A percentile compares a stretch with the other conserved stretches of the same genome.
phyloP scores from a whole-genome alignment of 2,113 vertebrate genomes.

The Brachionichthys hirsutus region DNA sequence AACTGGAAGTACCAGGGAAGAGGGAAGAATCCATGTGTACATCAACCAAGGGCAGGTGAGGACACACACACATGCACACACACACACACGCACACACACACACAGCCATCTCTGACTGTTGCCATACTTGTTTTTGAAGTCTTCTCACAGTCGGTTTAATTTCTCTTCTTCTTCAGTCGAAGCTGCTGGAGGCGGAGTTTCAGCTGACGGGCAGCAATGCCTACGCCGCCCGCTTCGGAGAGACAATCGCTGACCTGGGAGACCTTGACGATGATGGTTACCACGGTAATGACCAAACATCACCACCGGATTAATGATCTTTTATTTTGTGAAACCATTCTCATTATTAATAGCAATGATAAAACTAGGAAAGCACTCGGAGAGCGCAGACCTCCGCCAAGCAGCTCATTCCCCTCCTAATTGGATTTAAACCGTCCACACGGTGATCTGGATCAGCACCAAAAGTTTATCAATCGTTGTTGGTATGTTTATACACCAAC shows the following conservation, averaged over 20 bases:
- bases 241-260: constrained; percentile 88
- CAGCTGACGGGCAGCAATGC: constrained; percentile 83
- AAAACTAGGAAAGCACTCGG: too few relatives aligned
- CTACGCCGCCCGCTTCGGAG: constrained; percentile 91
- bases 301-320: background rate
- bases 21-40: constrained; percentile 92
- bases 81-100: background rate
- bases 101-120: too few relatives aligned
- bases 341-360: background rate
- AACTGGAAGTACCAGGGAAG: constrained; percentile 78
- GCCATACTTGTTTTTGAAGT: too few relatives aligned
- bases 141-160: background rate
- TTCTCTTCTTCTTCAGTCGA: constrained; percentile 51
- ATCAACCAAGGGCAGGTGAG: constrained; percentile 88
- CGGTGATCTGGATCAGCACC: too few relatives aligned
- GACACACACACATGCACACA: background rate
- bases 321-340: background rate
- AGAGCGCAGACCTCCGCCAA: too few relatives aligned
- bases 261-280: constrained; percentile 95
- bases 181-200: constrained; percentile 81
- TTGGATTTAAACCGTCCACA: too few relatives aligned
- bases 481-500: too few relatives aligned
- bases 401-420: too few relatives aligned
- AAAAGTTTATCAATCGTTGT: too few relatives aligned
- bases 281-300: constrained; percentile 77